Conservation (phyloP, 2,797 vertebrate species). For the Darevskia nairensis region DNA sequence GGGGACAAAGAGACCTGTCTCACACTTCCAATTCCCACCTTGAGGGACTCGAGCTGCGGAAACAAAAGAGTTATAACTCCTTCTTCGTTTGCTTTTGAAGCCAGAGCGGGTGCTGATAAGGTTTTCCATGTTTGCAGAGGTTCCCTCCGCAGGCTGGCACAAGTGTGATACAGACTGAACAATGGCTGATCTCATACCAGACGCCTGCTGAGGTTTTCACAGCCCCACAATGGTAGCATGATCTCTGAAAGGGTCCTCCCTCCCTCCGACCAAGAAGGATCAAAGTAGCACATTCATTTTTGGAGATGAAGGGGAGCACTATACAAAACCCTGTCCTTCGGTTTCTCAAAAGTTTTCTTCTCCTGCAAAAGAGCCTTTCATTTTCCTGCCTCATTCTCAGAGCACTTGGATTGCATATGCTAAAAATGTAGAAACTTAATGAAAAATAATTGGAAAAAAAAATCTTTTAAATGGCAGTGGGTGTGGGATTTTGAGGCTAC, state of each 20-base stretch:
- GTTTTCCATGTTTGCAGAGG: not conserved
- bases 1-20: not conserved
- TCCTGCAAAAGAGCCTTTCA: no score
- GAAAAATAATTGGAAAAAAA: no score
- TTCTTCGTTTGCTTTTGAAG: not conserved
- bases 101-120: not conserved
- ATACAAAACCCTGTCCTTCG: no score
- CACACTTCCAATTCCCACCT: not conserved
- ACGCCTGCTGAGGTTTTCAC: not conserved
- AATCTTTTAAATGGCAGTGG: no score
- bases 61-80: not conserved
- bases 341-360: no score
- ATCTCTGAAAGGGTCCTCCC: not conserved
- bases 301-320: no score
- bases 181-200: not conserved
- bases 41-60: rapidly evolving
- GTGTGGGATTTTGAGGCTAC: no score
- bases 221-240: not conserved
- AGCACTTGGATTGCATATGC: no score
- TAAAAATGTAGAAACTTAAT: no score
- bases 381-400: no score
- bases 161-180: not conserved
- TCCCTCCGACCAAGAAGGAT: not conserved
- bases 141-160: not conserved
- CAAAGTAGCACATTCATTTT: not conserved